phyloP scores from a whole-genome alignment of 2,113 vertebrate species.

The Archilochus colubris region DNA sequence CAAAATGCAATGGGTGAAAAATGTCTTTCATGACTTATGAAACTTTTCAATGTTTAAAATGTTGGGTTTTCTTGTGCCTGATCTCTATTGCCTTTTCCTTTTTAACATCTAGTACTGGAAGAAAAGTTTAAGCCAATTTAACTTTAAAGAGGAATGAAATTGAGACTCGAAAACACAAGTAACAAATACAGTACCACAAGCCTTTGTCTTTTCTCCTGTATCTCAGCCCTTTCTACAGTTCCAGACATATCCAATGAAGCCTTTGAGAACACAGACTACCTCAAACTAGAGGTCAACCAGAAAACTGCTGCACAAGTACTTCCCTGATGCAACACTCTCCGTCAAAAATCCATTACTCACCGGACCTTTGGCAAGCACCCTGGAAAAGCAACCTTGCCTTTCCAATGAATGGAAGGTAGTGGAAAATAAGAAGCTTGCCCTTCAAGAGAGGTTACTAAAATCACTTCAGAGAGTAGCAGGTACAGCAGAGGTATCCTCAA shows the following conservation, averaged over 20 bases:
- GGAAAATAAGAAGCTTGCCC: background rate
- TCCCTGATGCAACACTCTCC: background rate
- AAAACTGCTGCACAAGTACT: background rate
- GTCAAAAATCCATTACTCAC: constrained; percentile 52
- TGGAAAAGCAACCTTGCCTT: constrained; percentile 38
- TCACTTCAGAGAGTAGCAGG: background rate
- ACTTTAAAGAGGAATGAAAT: background rate
- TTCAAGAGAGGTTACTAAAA: constrained; percentile 21
- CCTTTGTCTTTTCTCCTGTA: accelerated
- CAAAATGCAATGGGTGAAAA: accelerated
- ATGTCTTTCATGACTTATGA: background rate
- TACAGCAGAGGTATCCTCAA: background rate
- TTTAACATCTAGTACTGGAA: background rate
- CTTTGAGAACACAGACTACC: background rate
- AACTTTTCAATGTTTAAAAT: background rate
- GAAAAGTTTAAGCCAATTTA: background rate
- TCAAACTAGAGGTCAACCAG: constrained; percentile 38
- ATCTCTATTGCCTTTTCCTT: background rate
- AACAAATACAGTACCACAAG: background rate
- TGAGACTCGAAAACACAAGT: background rate
- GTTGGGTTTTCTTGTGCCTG: background rate
- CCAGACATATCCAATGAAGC: background rate
- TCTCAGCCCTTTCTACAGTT: background rate
- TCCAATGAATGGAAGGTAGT: background rate
- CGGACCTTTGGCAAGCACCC: constrained; percentile 26